Evolutionary conservation across 2,797 vertebrate genomes (phyloP).

Genomic region (Ptychadena robeensis): DNA sequence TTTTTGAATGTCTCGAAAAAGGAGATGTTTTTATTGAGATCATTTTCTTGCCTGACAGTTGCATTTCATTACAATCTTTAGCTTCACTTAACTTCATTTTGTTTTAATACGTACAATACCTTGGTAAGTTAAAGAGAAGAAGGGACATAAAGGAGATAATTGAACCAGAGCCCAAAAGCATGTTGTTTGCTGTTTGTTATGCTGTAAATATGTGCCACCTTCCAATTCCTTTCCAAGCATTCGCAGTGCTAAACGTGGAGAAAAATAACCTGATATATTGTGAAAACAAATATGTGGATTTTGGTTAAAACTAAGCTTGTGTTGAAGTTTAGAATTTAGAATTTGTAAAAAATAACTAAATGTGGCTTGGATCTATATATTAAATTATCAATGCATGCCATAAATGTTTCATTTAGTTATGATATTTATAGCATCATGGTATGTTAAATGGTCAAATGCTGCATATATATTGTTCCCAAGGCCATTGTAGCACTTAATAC

Average conservation of each 20-base stretch:
- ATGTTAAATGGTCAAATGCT: too few relatives aligned
- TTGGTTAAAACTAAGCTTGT: background rate
- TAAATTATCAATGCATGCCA: too few relatives aligned
- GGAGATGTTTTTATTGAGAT: slow-evolving; percentile 37
- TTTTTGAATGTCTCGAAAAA: slow-evolving; percentile 11
- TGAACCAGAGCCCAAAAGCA: background rate
- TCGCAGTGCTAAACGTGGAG: background rate
- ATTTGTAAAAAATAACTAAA: too few relatives aligned
- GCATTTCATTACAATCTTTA: slow-evolving; percentile 52
- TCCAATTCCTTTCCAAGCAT: background rate
- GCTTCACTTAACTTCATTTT: slow-evolving; percentile 53
- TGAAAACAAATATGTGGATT: background rate
- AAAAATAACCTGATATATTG: background rate
- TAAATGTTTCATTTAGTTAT: too few relatives aligned
- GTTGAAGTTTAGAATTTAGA: too few relatives aligned
- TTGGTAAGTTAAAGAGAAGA: slow-evolving; percentile 42
- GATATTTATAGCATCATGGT: too few relatives aligned
- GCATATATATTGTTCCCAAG: too few relatives aligned
- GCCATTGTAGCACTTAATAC: too few relatives aligned
- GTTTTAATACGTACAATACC: slow-evolving; percentile 49
- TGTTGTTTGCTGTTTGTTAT: slow-evolving; percentile 8
- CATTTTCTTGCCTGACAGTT: slow-evolving; percentile 41
- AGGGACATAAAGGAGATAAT: slow-evolving; percentile 35
- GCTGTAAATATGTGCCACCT: background rate
- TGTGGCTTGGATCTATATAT: too few relatives aligned